These are phyloP conservation scores for Polypterus senegalus DNA, from an alignment of 2,113 vertebrate genomes.

Conservation along the genomic window DNA sequence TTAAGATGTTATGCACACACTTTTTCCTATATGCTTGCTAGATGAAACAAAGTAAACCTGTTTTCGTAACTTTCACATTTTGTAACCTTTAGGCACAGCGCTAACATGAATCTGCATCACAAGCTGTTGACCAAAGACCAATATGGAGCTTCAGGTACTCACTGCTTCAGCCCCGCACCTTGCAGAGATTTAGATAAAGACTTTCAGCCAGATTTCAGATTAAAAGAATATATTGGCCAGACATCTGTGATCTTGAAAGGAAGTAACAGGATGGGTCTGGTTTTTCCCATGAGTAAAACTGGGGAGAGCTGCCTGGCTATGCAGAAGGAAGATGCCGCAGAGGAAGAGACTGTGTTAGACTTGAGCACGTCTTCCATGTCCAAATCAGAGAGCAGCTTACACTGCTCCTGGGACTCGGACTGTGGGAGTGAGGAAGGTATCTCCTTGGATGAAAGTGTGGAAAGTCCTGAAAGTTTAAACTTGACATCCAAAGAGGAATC, in stretches of 20 bases:
- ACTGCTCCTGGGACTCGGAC: slow-evolving; percentile 83
- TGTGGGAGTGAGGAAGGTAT: slow-evolving; percentile 71
- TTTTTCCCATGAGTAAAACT: slow-evolving; percentile 71
- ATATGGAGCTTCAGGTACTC: slow-evolving; percentile 42
- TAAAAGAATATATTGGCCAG: slow-evolving; percentile 57
- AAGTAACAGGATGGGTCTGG: slow-evolving; percentile 68
- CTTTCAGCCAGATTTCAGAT: slow-evolving; percentile 50
- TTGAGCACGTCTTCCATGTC: slow-evolving; percentile 73
- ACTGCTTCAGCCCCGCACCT: slow-evolving; percentile 52
- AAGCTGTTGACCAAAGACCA: slow-evolving; percentile 83
- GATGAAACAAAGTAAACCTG: background rate
- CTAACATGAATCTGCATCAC: slow-evolving; percentile 85
- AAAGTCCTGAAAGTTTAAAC: slow-evolving; percentile 62
- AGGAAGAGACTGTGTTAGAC: slow-evolving; percentile 72
- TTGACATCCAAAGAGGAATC: slow-evolving; percentile 43
- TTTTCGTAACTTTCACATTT: slow-evolving; percentile 15
- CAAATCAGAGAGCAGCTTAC: slow-evolving; percentile 58
- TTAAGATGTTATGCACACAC: too few species aligned
- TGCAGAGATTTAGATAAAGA: slow-evolving; percentile 63
- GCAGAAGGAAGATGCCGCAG: slow-evolving; percentile 33
- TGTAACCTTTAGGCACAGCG: slow-evolving; percentile 75
- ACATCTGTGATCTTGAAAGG: slow-evolving; percentile 82
- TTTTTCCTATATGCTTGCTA: too few species aligned
- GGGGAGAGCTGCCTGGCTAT: slow-evolving; percentile 40
- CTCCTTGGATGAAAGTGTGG: slow-evolving; percentile 73